Percentiles rank a stretch among this genome's conserved stretches.
phyloP scores from a whole-genome alignment of 2,888 invertebrate species.

The Harpagoxenus sublaevis region DNA sequence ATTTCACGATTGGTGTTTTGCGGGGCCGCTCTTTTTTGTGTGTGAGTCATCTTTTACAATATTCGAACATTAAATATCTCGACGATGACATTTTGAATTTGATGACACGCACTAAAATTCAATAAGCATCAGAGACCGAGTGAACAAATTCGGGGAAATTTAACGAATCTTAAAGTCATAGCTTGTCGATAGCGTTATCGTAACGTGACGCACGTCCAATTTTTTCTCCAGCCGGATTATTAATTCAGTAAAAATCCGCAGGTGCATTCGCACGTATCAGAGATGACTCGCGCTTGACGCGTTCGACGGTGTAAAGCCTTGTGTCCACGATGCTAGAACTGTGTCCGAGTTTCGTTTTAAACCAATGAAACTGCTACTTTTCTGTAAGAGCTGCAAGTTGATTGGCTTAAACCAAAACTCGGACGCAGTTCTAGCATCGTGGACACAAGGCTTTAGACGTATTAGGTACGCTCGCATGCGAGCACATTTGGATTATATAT shows the following conservation, averaged over 20 bases:
- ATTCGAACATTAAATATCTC: background rate
- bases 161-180: background rate
- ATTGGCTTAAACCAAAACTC: too few species aligned
- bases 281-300: constrained; percentile 39
- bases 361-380: too few species aligned
- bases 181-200: constrained; percentile 20
- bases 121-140: background rate
- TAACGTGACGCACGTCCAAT: background rate
- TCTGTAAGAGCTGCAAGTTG: too few species aligned
- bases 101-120: too few species aligned
- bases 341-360: too few species aligned
- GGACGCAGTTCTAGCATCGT: too few species aligned
- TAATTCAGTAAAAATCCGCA: constrained; percentile 66
- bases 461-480: background rate
- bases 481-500: background rate
- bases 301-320: background rate
- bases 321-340: too few species aligned
- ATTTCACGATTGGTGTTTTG: background rate
- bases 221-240: constrained; percentile 48
- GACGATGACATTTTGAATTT: background rate
- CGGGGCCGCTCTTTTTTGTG: too few species aligned
- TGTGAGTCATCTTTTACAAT: background rate
- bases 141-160: background rate
- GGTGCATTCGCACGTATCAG: constrained; percentile 53
- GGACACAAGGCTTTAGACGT: background rate